These are phyloP conservation scores for Erpetoichthys calabaricus DNA, from an alignment of 2,797 vertebrate genomes.

Conservation along the genomic window DNA sequence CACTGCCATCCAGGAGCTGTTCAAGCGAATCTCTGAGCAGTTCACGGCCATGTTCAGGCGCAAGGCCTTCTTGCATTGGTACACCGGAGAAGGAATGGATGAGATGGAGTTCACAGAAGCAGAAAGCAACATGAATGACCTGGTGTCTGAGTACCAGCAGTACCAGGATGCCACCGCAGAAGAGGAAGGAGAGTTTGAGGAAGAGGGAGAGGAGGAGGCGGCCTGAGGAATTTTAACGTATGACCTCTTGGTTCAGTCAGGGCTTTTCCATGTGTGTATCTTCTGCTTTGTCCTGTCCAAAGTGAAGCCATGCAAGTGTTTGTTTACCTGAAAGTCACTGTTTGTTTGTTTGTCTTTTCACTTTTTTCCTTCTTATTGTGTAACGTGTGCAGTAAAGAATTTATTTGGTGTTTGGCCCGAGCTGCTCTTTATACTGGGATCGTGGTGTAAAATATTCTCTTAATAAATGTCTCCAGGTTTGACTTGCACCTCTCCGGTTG, in stretches of 20 bases:
- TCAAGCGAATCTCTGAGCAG: conserved; percentile 65
- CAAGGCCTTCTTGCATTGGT: conserved; percentile 69
- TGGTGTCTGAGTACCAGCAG: conserved; percentile 68
- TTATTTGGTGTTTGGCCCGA: too few relatives aligned
- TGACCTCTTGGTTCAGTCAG: too few relatives aligned
- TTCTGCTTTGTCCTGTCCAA: background rate
- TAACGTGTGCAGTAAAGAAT: too few relatives aligned
- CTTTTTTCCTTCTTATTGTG: too few relatives aligned
- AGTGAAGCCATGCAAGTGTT: too few relatives aligned
- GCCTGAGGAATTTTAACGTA: conserved; percentile 10
- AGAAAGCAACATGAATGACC: conserved; percentile 69
- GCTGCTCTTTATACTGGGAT: too few relatives aligned
- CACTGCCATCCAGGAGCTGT: conserved; percentile 78
- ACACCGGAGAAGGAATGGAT: conserved; percentile 67
- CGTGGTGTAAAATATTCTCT: too few relatives aligned
- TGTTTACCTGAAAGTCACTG: too few relatives aligned
- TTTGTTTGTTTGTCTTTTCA: too few relatives aligned
- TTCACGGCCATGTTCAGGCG: conserved; percentile 67
- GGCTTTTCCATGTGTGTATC: too few relatives aligned
- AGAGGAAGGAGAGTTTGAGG: conserved; percentile 59
- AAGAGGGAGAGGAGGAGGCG: conserved; percentile 48
- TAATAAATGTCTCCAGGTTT: background rate
- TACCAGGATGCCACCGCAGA: conserved; percentile 65
- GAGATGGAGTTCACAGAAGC: conserved; percentile 69
- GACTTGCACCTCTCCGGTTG: too few relatives aligned